These are phyloP conservation scores for Ryuthela nishihirai DNA, from an alignment of 2,888 invertebrate genomes.

Conservation along the genomic window DNA sequence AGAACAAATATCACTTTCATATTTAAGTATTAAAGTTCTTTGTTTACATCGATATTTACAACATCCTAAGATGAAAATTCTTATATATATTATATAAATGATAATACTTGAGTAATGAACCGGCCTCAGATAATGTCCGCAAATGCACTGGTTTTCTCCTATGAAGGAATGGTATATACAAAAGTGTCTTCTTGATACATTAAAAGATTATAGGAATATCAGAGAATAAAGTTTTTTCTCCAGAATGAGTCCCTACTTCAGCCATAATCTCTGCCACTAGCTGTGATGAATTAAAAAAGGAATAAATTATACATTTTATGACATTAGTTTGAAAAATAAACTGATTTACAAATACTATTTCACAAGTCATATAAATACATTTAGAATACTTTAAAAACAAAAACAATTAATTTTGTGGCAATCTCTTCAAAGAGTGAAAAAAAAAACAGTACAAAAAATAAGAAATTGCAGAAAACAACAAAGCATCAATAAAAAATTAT, in stretches of 20 bases:
- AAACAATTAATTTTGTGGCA: not conserved
- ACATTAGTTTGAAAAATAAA: not conserved
- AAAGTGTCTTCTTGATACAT: no score
- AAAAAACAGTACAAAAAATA: not conserved
- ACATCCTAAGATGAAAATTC: no score
- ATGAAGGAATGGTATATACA: no score
- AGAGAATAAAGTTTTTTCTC: slow-evolving; percentile 39
- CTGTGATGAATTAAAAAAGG: slow-evolving; percentile 19
- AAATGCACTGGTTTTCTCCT: no score
- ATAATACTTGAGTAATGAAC: no score
- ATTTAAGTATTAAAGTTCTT: no score
- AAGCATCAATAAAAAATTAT: not conserved
- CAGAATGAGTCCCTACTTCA: slow-evolving; percentile 33
- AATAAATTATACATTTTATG: not conserved
- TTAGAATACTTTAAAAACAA: not conserved
- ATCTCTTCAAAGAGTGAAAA: not conserved
- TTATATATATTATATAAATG: no score
- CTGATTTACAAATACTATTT: not conserved
- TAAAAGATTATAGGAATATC: slow-evolving; percentile 22
- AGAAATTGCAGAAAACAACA: not conserved
- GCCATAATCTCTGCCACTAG: slow-evolving; percentile 42
- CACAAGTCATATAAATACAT: not conserved
- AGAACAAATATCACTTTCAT: no score
- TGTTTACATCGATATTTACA: no score
- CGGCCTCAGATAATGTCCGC: no score